Percentiles rank a stretch among this genome's conserved stretches.
Evolutionary conservation across 2,113 vertebrate genomes (phyloP).

Genomic region (Nothoprocta perdicaria): DNA sequence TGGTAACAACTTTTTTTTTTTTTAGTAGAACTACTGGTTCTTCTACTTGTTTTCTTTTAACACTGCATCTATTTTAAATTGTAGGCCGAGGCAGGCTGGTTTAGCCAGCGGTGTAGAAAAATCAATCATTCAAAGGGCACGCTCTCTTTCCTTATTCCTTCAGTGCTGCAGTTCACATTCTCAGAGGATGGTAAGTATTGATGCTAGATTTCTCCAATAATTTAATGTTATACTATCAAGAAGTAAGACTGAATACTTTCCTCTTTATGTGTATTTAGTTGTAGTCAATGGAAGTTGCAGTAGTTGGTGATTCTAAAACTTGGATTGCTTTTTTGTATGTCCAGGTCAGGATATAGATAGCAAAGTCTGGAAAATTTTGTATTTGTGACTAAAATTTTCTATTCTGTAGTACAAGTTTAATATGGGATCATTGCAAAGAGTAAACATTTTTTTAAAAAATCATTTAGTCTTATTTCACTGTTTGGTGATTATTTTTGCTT

Average conservation of each 20-base stretch:
- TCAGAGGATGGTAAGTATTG: slow-evolving; percentile 92
- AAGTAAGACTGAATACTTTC: background rate
- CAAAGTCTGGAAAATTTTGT: background rate
- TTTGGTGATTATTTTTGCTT: background rate
- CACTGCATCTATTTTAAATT: slow-evolving; percentile 24
- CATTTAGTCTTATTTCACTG: background rate
- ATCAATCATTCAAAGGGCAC: slow-evolving; percentile 97
- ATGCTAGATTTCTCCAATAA: background rate
- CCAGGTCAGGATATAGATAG: background rate
- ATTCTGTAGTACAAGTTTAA: background rate
- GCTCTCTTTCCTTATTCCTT: slow-evolving; percentile 93
- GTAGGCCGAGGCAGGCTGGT: slow-evolving; percentile 96
- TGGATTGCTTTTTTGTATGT: background rate
- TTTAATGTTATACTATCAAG: background rate
- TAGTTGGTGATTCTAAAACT: background rate
- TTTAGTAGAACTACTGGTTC: fast-evolving
- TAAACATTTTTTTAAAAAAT: background rate
- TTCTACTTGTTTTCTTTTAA: background rate
- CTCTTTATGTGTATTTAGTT: background rate
- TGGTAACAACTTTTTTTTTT: background rate
- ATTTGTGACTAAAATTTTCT: background rate
- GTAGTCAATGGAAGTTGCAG: background rate
- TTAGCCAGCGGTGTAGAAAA: slow-evolving; percentile 94
- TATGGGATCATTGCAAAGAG: background rate
- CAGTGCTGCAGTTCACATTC: slow-evolving; percentile 94